Evolutionary conservation across 2,888 invertebrate species (phyloP).

Genomic region (Argyra leucocephala): DNA sequence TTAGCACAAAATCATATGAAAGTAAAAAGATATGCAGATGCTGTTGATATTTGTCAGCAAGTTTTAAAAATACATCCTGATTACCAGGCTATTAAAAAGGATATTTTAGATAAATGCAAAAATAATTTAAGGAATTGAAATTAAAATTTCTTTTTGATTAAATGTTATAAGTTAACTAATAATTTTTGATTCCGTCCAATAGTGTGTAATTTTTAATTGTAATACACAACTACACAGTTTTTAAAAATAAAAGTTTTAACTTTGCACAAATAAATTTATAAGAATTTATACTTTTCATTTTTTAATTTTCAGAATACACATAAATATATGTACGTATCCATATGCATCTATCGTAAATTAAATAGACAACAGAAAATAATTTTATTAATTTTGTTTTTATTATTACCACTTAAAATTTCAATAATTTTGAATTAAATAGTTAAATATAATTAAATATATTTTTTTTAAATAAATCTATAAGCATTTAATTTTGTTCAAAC

Average conservation of each 20-base stretch:
- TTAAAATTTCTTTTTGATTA: background rate
- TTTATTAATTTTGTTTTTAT: background rate
- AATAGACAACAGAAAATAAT: background rate
- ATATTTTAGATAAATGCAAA: conserved; percentile 84
- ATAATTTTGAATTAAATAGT: background rate
- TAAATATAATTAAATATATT: background rate
- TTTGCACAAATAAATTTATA: no score
- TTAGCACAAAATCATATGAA: conserved; percentile 86
- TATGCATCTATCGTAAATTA: background rate
- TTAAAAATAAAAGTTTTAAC: no score
- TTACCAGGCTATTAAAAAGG: conserved; percentile 83
- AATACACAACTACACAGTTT: no score
- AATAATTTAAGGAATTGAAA: conserved; percentile 59
- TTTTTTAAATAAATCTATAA: background rate
- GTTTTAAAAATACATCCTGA: conserved; percentile 73
- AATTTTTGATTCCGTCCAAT: background rate
- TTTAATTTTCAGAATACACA: no score
- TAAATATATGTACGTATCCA: no score
- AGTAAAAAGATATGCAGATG: conserved; percentile 77
- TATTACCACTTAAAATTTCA: background rate
- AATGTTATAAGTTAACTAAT: background rate
- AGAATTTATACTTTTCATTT: no score
- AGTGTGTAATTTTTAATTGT: background rate
- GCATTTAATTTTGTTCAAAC: background rate
- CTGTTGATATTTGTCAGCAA: conserved; percentile 81